Conservation (phyloP, 2,797 vertebrate species). For the Hephaestus fuliginosus region DNA sequence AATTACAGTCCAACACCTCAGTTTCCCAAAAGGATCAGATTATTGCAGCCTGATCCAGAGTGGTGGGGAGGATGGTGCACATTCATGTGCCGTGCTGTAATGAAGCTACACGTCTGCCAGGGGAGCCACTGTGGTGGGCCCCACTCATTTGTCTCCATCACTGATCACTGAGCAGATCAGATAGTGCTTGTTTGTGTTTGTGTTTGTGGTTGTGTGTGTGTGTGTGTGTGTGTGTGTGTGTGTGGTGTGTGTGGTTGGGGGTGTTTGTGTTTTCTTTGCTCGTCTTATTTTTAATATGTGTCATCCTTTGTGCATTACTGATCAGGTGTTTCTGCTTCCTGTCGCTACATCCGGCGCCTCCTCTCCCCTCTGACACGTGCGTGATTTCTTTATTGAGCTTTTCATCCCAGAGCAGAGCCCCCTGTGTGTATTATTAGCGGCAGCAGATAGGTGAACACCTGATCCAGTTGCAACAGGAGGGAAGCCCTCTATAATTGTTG, state of each 20-base stretch:
- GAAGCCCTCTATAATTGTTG: conserved; percentile 51
- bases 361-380: conserved; percentile 16
- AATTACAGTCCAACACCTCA: conserved; percentile 81
- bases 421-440: conserved; percentile 59
- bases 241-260: conserved; percentile 11
- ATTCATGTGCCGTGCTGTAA: conserved; percentile 77
- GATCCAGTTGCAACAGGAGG: conserved; percentile 55
- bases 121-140: conserved; percentile 38
- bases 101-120: conserved; percentile 58
- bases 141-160: conserved; percentile 50
- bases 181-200: conserved; percentile 4
- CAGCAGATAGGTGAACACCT: conserved; percentile 68
- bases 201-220: conserved; percentile 4
- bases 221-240: background rate
- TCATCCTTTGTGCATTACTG: background rate
- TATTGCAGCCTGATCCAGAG: conserved; percentile 72
- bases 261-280: conserved; percentile 14
- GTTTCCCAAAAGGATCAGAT: conserved; percentile 85
- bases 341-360: conserved; percentile 38
- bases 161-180: conserved; percentile 56
- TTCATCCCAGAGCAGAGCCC: conserved; percentile 9
- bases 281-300: conserved; percentile 14
- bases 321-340: conserved; percentile 46
- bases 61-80: conserved; percentile 66
- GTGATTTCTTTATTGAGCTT: conserved; percentile 30